phyloP scores from a whole-genome alignment of 2,888 invertebrate genomes.

The Ommatoiulus sabulosus region DNA sequence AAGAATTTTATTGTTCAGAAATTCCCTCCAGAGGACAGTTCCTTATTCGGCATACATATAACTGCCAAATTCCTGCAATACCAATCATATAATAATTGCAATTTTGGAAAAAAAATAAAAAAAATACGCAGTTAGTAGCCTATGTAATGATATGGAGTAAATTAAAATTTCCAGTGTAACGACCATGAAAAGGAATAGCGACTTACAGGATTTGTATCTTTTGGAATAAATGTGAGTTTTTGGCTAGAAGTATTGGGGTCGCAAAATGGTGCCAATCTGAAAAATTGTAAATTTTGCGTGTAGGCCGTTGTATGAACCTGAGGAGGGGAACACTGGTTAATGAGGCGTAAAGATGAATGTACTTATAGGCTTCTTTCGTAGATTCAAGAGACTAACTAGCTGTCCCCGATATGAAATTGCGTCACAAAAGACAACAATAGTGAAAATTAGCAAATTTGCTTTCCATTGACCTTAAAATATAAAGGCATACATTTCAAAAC shows the following conservation, averaged over 20 bases:
- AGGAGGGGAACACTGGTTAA: neutral
- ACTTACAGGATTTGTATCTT: neutral
- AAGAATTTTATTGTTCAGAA: neutral
- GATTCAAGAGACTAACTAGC: neutral
- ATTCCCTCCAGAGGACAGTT: neutral
- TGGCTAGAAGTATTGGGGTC: neutral
- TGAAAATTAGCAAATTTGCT: neutral
- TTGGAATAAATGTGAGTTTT: neutral
- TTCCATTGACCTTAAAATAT: slow-evolving; percentile 9
- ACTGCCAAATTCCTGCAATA: neutral
- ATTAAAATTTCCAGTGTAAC: neutral
- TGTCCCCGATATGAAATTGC: slow-evolving; percentile 12
- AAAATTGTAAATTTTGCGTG: neutral
- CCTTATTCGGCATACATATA: neutral
- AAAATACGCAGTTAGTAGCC: neutral
- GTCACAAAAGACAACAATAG: slow-evolving; percentile 36
- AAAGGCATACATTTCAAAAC: neutral
- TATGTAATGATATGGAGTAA: neutral
- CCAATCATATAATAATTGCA: too few relatives aligned
- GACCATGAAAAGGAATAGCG: neutral
- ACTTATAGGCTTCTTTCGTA: slow-evolving; percentile 37
- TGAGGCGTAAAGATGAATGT: slow-evolving; percentile 15
- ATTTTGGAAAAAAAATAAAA: too few relatives aligned
- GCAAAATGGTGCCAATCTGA: slow-evolving; percentile 30
- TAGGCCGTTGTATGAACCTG: neutral